Conservation (phyloP, 1,140 invertebrate genomes). For the Platorchestia sp. region DNA sequence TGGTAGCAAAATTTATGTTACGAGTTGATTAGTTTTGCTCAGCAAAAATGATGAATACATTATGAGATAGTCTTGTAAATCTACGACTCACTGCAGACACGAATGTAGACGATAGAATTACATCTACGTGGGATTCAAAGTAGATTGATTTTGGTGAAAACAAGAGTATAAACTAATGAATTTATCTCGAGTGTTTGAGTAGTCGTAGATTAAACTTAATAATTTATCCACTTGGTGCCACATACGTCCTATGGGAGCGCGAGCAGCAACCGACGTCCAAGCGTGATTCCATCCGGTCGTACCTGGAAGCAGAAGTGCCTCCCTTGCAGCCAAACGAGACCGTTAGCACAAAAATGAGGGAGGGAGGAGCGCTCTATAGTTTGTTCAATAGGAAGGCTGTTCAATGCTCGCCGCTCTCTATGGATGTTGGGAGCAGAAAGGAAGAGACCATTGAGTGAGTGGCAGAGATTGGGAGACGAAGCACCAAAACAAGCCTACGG, state of each 20-base stretch:
- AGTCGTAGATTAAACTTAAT: neutral
- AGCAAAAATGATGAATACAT: too few species aligned
- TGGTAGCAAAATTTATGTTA: neutral
- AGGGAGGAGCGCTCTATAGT: slow-evolving; percentile 28
- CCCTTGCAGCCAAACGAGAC: slow-evolving; percentile 12
- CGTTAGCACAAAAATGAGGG: neutral
- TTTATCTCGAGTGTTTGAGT: neutral
- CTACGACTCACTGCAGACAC: neutral
- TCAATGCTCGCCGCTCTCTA: neutral
- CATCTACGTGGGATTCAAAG: neutral
- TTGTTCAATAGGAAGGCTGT: slow-evolving; percentile 35
- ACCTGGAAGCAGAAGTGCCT: neutral
- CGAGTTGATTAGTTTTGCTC: too few species aligned
- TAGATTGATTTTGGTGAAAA: too few species aligned
- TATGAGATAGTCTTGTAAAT: too few species aligned
- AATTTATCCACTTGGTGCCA: neutral
- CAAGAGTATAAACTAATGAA: neutral
- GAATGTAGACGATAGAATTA: neutral
- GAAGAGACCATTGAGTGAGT: slow-evolving; percentile 32
- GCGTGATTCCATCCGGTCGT: slow-evolving; percentile 12
- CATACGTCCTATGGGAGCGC: neutral
- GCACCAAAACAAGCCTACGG: neutral
- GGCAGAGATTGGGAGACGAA: neutral
- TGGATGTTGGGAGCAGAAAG: slow-evolving; percentile 9
- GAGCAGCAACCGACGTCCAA: neutral